Evolutionary conservation across 37 sponge, comb jelly and placozoan species (phyloP).

Genomic region (Haliclona indistincta): DNA sequence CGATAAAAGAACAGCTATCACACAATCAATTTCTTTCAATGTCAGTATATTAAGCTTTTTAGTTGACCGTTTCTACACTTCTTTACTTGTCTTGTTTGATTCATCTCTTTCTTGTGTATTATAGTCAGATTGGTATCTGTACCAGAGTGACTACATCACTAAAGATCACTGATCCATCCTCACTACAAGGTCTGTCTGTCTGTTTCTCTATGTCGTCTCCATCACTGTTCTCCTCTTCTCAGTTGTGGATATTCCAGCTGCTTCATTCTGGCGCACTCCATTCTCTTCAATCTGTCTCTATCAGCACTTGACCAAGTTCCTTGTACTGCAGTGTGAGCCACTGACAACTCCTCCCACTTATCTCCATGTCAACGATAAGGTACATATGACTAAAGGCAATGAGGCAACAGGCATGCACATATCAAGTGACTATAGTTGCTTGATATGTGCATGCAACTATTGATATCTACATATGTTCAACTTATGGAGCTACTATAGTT

Average conservation of each 20-base stretch:
- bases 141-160: conserved; percentile 62
- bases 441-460: too few species aligned
- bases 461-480: too few species aligned
- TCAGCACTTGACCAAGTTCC: conserved; percentile 82
- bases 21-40: background rate
- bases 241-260: conserved; percentile 71
- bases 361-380: background rate
- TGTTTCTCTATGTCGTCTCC: too few species aligned
- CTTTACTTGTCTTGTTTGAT: background rate
- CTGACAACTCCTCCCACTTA: background rate
- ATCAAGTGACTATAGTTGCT: too few species aligned
- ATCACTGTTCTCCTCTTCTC: background rate
- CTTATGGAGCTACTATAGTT: too few species aligned
- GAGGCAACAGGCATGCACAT: too few species aligned
- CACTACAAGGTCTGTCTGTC: conserved; percentile 81
- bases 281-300: conserved; percentile 79
- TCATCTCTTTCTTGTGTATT: background rate
- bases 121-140: conserved; percentile 72
- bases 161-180: conserved; percentile 81
- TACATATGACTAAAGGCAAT: too few species aligned
- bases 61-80: too few species aligned
- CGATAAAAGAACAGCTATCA: background rate
- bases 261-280: conserved; percentile 76
- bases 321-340: conserved; percentile 82
- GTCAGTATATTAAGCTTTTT: too few species aligned